Percentiles rank a stretch among this genome's conserved stretches.
Conservation (phyloP, 2,113 vertebrate genomes). For the Periophthalmus modestus region DNA sequence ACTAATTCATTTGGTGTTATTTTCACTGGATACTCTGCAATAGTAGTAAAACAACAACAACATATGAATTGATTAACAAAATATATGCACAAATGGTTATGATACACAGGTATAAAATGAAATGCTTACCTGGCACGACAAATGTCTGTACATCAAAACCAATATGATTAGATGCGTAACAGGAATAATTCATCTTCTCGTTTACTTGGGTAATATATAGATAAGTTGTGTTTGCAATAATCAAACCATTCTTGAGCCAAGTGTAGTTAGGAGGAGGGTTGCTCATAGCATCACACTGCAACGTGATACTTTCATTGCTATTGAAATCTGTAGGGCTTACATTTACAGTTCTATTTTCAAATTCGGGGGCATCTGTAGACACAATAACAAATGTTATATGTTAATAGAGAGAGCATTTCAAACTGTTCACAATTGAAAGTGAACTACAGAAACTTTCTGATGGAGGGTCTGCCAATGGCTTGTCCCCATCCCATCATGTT, state of each 20-base stretch:
- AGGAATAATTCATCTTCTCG: accelerated
- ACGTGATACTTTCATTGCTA: no score
- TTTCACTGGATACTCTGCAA: slow-evolving; percentile 21
- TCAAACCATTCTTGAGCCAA: slow-evolving; percentile 16
- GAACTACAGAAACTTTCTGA: not conserved
- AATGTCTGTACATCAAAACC: not conserved
- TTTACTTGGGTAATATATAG: not conserved
- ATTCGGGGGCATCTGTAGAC: slow-evolving; percentile 44
- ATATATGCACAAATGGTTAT: no score
- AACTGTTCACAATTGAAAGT: not conserved
- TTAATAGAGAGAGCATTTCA: not conserved
- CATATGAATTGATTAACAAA: not conserved
- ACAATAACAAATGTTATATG: not conserved
- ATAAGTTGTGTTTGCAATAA: accelerated
- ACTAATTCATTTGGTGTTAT: slow-evolving; percentile 17
- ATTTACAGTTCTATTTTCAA: not conserved
- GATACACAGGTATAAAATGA: no score
- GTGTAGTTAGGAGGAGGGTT: slow-evolving; percentile 18
- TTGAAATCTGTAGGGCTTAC: no score
- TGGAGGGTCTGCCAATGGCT: not conserved
- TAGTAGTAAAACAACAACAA: slow-evolving; percentile 18
- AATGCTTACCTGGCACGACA: not conserved
- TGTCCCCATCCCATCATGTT: no score
- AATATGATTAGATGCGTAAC: slow-evolving; percentile 21
- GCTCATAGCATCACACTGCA: slow-evolving; percentile 32